These are phyloP conservation scores for Melopsittacus undulatus DNA, from an alignment of 2,797 vertebrate genomes.

Conservation along the genomic window DNA sequence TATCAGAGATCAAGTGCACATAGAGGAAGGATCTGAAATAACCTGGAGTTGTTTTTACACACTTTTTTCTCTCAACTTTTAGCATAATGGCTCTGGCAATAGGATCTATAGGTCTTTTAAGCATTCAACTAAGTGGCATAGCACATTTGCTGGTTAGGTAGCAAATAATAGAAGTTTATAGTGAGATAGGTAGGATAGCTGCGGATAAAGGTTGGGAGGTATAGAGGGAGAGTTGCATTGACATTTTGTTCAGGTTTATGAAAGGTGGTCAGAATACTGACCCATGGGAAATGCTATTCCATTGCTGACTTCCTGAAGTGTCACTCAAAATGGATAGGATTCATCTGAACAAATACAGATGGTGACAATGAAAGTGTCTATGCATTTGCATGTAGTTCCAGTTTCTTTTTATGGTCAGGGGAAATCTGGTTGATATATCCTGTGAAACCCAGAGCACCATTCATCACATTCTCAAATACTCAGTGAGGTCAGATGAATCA, in stretches of 20 bases:
- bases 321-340: neutral
- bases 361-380: neutral
- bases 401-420: neutral
- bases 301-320: rapidly evolving
- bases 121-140: neutral
- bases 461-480: neutral
- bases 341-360: neutral
- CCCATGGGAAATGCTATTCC: neutral
- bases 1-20: neutral
- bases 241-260: neutral
- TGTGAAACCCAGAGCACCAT: neutral
- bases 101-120: neutral
- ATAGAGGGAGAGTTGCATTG: neutral
- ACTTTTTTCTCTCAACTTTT: neutral
- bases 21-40: neutral
- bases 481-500: neutral
- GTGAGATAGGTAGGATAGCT: neutral
- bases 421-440: neutral
- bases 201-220: neutral
- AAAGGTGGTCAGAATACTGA: neutral
- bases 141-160: neutral
- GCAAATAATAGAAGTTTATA: neutral
- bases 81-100: neutral
- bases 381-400: neutral
- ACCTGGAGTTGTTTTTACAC: neutral